Conservation (phyloP, 2,888 invertebrate species). For the Clostera curtula region DNA sequence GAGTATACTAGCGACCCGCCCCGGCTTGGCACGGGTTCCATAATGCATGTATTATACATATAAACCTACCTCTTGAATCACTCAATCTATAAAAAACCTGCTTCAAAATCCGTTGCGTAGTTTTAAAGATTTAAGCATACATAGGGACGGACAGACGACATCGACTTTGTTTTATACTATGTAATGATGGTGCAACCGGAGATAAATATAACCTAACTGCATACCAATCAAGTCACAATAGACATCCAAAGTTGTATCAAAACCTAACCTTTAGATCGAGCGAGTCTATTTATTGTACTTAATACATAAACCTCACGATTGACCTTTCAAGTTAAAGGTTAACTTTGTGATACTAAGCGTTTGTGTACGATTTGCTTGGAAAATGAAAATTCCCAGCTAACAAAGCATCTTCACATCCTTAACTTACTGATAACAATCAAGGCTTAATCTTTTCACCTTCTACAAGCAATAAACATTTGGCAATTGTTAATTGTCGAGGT, state of each 20-base stretch:
- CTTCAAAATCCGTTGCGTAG: no score
- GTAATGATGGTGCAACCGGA: no score
- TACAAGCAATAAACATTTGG: conserved; percentile 2
- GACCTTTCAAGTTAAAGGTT: conserved; percentile 22
- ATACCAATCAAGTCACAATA: no score
- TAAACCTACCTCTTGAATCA: no score
- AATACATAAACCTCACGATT: conserved; percentile 10
- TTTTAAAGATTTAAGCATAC: no score
- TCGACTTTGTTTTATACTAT: no score
- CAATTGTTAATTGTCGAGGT: not conserved
- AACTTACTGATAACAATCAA: conserved; percentile 16
- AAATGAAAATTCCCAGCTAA: conserved; percentile 13
- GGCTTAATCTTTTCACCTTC: conserved; percentile 16
- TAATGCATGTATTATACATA: no score
- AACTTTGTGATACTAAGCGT: conserved; percentile 4
- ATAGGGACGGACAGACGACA: no score
- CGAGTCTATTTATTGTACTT: conserved; percentile 12
- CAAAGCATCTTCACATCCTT: conserved; percentile 8
- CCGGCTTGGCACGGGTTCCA: no score
- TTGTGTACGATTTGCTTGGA: not conserved
- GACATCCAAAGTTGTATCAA: conserved; percentile 4
- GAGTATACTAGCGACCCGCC: no score
- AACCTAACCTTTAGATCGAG: conserved; percentile 13
- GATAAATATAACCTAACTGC: no score
- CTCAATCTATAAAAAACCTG: no score